Percentiles rank a stretch among this genome's conserved stretches.
Evolutionary conservation across 2,888 invertebrate species (phyloP).

Genomic region (Eustalomyia histrio): DNA sequence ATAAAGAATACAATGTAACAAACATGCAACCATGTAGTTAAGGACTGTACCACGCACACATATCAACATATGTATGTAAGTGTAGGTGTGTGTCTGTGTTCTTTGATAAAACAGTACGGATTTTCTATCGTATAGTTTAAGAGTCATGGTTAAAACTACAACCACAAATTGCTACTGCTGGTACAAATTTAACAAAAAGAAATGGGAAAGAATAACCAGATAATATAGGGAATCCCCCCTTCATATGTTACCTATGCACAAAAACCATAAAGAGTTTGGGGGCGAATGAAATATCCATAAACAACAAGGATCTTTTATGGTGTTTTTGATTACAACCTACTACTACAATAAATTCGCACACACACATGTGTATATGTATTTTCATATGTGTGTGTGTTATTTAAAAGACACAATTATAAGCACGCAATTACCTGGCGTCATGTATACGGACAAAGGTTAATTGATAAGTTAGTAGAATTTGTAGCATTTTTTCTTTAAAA

Average conservation of each 20-base stretch:
- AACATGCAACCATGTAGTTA: constrained; percentile 56
- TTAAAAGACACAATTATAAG: constrained; percentile 42
- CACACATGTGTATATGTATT: not conserved
- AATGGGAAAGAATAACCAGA: not conserved
- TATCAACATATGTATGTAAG: not conserved
- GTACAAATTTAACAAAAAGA: constrained; percentile 15
- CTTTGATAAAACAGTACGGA: constrained; percentile 35
- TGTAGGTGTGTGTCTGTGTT: constrained; percentile 2
- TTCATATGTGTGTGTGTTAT: not conserved
- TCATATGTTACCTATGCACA: constrained; percentile 21
- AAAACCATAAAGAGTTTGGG: not conserved
- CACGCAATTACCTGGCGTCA: constrained; percentile 54
- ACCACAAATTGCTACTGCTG: constrained; percentile 55
- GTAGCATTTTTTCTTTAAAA: not conserved
- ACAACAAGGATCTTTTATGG: constrained; percentile 50
- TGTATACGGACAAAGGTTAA: not conserved
- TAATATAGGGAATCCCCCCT: constrained; percentile 29
- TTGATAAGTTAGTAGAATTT: not conserved
- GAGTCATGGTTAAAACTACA: constrained; percentile 64
- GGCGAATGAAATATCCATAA: constrained; percentile 28
- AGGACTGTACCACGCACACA: constrained; percentile 22
- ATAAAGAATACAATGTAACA: constrained; percentile 51
- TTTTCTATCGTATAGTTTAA: constrained; percentile 49
- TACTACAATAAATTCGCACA: not conserved
- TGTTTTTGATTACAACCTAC: constrained; percentile 52